These are phyloP conservation scores for Amphiduros pacificus DNA, from an alignment of 2,888 invertebrate species.

Conservation along the genomic window DNA sequence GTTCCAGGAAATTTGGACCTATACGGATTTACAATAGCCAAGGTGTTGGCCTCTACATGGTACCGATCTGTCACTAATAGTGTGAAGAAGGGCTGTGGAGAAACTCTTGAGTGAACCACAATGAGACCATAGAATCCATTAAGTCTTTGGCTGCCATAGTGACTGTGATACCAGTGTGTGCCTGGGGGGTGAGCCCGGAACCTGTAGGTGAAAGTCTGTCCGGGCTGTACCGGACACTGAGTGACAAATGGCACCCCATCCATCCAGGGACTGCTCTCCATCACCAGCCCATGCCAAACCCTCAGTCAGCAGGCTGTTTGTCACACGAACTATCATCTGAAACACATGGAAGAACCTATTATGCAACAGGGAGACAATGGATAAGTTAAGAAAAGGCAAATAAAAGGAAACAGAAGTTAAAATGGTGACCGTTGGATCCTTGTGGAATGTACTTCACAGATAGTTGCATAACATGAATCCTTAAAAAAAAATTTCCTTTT, in stretches of 20 bases:
- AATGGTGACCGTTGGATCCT: no score
- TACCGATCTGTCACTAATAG: conserved; percentile 4
- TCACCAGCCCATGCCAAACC: conserved; percentile 8
- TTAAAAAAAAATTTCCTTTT: no score
- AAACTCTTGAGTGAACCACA: background rate
- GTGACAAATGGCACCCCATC: conserved; percentile 13
- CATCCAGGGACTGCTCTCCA: conserved; percentile 6
- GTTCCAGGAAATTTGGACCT: background rate
- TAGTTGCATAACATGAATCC: no score
- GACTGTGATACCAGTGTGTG: conserved; percentile 13
- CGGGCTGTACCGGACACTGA: conserved; percentile 8
- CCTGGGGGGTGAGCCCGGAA: conserved; percentile 7
- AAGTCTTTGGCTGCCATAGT: conserved; percentile 1
- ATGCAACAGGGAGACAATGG: no score
- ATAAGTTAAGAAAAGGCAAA: no score
- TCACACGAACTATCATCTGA: background rate
- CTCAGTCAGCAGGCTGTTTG: background rate
- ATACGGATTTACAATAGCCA: background rate
- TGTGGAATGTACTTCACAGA: no score
- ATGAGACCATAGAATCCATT: conserved; percentile 7
- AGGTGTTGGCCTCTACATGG: background rate
- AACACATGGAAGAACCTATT: conserved; percentile 1
- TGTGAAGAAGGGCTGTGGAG: background rate
- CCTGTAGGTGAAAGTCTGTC: conserved; percentile 4
- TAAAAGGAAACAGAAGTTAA: no score